Evolutionary conservation across 2,888 invertebrate genomes (phyloP).

Genomic region (Hypomecis atomaria): DNA sequence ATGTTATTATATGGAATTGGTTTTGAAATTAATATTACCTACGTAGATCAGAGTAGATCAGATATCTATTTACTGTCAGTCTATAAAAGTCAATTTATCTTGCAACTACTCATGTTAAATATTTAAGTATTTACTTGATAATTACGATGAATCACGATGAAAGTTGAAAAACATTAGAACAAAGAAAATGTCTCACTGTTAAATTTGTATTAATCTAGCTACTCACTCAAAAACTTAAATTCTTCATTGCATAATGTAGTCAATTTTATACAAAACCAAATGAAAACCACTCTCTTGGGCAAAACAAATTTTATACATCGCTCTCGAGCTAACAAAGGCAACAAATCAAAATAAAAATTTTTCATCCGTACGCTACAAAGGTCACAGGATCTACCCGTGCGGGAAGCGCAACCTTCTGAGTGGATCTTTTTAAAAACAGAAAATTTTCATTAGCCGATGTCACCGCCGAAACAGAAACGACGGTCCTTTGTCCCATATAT

Average conservation of each 20-base stretch:
- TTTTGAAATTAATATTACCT: too few species aligned
- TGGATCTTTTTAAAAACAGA: constrained; percentile 49
- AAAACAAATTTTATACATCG: constrained; percentile 25
- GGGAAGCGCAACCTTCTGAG: constrained; percentile 31
- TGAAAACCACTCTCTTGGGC: constrained; percentile 29
- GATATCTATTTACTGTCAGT: too few species aligned
- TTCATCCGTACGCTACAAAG: constrained; percentile 24
- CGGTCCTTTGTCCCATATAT: constrained; percentile 78
- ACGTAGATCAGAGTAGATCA: too few species aligned
- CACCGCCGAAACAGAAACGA: constrained; percentile 67
- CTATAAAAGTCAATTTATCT: too few species aligned
- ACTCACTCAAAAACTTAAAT: not conserved
- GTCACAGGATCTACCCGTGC: constrained; percentile 20
- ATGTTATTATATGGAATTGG: too few species aligned
- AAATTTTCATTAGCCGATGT: constrained; percentile 70
- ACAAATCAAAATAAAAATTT: constrained; percentile 30
- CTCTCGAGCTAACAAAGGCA: constrained; percentile 29
- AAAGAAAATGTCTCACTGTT: too few species aligned
- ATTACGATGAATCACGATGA: too few species aligned
- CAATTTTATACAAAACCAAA: constrained; percentile 28
- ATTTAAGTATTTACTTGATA: too few species aligned
- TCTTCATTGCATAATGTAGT: constrained; percentile 16
- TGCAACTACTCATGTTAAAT: too few species aligned
- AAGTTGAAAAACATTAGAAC: too few species aligned
- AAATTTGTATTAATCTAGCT: not conserved